phyloP scores from a whole-genome alignment of 2,888 invertebrate genomes.

The Hemaris fuciformis region DNA sequence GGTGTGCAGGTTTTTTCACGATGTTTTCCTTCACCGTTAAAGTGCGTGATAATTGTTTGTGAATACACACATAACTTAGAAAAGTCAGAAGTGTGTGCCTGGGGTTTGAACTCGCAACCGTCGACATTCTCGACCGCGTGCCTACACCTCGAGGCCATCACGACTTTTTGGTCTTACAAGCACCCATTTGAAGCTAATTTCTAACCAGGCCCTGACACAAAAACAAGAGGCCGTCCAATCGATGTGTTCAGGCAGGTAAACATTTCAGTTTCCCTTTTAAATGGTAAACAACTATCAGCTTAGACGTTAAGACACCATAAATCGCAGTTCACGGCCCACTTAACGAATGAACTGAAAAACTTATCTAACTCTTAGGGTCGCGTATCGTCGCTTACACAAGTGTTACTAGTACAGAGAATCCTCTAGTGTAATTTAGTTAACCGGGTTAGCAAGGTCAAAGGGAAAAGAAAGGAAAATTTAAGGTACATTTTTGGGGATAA shows the following conservation, averaged over 20 bases:
- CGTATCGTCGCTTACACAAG: slow-evolving; percentile 39
- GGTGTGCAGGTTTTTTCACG: no score
- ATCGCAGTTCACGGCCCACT: slow-evolving; percentile 71
- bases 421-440: neutral
- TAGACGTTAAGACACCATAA: slow-evolving; percentile 60
- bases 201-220: no score
- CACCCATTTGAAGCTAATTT: no score
- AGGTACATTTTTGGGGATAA: neutral
- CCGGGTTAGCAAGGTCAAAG: neutral
- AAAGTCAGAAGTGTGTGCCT: no score
- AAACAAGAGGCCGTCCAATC: neutral
- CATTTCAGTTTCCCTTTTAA: slow-evolving; percentile 41
- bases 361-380: slow-evolving; percentile 59
- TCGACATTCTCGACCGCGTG: no score
- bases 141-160: no score
- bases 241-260: slow-evolving; percentile 19
- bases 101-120: no score
- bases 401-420: slow-evolving; percentile 1
- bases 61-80: no score
- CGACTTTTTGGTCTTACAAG: neutral
- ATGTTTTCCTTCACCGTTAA: no score
- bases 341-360: slow-evolving; percentile 78
- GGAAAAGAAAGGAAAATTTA: neutral
- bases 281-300: slow-evolving; percentile 56
- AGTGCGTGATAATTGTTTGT: no score